phyloP scores from a whole-genome alignment of 2,797 vertebrate species.

The Ptychobarbus kaznakovi region DNA sequence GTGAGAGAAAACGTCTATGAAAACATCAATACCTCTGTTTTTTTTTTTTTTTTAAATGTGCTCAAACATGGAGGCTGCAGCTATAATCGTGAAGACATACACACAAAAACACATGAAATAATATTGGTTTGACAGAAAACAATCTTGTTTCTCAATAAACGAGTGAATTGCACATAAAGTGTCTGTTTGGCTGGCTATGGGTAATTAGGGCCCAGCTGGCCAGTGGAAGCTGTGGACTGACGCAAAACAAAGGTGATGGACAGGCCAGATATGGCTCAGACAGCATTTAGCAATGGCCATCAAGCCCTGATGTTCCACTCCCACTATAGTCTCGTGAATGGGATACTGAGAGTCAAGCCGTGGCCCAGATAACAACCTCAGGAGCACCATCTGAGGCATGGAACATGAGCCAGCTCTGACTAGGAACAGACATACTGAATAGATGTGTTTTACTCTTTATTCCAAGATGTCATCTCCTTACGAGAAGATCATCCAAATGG shows the following conservation, averaged over 20 bases:
- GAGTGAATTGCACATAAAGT: slow-evolving; percentile 54
- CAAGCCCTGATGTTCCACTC: slow-evolving; percentile 24
- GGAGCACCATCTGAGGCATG: slow-evolving; percentile 13
- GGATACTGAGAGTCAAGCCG: slow-evolving; percentile 26
- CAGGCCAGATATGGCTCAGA: slow-evolving; percentile 45
- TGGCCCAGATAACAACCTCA: slow-evolving; percentile 32
- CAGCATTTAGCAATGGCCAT: slow-evolving; percentile 27
- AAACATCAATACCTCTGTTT: slow-evolving; percentile 2
- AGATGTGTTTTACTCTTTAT: slow-evolving; percentile 26
- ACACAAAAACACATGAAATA: slow-evolving; percentile 28
- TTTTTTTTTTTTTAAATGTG: slow-evolving; percentile 25
- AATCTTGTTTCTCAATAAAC: slow-evolving; percentile 63
- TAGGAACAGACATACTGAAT: slow-evolving; percentile 12
- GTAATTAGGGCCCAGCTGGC: slow-evolving; percentile 62
- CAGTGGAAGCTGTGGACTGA: slow-evolving; percentile 37
- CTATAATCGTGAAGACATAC: slow-evolving; percentile 15
- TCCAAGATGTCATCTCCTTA: not conserved
- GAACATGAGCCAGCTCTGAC: slow-evolving; percentile 18
- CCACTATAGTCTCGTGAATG: slow-evolving; percentile 37
- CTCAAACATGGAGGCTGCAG: not conserved
- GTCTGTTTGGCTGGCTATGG: slow-evolving; percentile 46
- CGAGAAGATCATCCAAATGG: slow-evolving; percentile 19
- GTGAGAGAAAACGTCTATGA: not conserved
- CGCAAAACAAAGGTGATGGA: slow-evolving; percentile 33
- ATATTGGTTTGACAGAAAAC: slow-evolving; percentile 52